Conservation (phyloP, 2,797 vertebrate genomes). For the Nasua narica region DNA sequence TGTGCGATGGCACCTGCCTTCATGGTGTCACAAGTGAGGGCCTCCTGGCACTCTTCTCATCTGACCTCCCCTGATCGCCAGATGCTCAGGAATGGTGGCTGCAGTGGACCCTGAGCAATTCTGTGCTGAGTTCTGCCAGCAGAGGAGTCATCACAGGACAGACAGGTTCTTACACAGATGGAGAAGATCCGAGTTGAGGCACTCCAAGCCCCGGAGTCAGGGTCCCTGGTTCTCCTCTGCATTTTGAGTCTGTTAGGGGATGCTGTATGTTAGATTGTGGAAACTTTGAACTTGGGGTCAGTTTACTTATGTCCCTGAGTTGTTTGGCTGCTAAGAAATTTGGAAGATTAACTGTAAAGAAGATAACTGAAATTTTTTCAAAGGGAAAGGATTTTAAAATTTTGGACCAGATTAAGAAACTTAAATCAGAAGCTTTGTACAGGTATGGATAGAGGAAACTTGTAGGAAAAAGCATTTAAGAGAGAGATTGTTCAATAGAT, state of each 20-base stretch:
- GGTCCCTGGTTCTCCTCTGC: neutral
- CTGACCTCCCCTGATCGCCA: neutral
- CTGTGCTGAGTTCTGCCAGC: neutral
- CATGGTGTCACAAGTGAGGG: neutral
- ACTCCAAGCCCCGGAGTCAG: neutral
- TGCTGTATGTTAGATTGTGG: neutral
- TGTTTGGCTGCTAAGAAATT: neutral
- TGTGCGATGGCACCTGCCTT: neutral
- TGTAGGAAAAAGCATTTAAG: neutral
- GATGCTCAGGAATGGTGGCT: neutral
- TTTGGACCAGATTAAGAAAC: neutral
- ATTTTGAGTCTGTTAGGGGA: neutral
- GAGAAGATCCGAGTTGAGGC: neutral
- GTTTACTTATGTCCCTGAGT: neutral
- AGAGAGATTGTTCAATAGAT: neutral
- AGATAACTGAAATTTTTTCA: conserved; percentile 8
- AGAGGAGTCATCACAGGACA: neutral
- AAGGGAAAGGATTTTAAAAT: neutral
- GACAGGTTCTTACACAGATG: neutral
- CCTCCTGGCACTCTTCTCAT: neutral
- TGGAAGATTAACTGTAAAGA: neutral
- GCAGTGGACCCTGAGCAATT: neutral
- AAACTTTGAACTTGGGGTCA: neutral
- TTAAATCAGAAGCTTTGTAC: neutral
- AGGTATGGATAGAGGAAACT: neutral